Percentiles rank a stretch among this genome's conserved stretches.
Evolutionary conservation across 2,113 vertebrate species (phyloP).

Genomic region (Gallinago jamesoni): DNA sequence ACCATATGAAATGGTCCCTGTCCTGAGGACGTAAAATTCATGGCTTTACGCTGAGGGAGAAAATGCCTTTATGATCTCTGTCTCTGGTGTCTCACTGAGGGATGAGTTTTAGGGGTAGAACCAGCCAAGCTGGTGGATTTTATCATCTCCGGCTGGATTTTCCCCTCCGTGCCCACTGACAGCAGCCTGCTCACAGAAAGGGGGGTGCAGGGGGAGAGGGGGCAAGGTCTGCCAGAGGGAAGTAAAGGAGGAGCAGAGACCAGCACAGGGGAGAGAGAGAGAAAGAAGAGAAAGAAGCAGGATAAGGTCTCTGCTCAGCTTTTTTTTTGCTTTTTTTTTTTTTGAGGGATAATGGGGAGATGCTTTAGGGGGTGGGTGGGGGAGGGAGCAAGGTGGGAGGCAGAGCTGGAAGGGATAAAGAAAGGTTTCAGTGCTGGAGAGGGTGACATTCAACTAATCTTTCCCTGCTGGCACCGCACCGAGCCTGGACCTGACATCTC

Average conservation of each 20-base stretch:
- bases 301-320: neutral
- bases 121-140: neutral
- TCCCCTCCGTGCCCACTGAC: neutral
- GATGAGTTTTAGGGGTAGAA: neutral
- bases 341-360: neutral
- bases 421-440: neutral
- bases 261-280: neutral
- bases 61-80: neutral
- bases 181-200: neutral
- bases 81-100: neutral
- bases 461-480: neutral
- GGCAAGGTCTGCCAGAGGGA: neutral
- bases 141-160: neutral
- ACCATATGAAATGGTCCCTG: neutral
- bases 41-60: neutral
- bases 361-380: neutral
- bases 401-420: neutral
- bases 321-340: neutral
- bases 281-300: neutral
- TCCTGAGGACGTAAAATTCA: conserved; percentile 16
- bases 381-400: neutral
- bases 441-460: neutral
- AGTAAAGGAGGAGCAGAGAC: neutral
- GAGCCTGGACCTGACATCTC: neutral
- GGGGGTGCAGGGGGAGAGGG: neutral